Percentiles rank a stretch among this genome's conserved stretches.
These are phyloP conservation scores for Phainopepla nitens DNA, from an alignment of 2,113 vertebrate genomes.

Conservation along the genomic window DNA sequence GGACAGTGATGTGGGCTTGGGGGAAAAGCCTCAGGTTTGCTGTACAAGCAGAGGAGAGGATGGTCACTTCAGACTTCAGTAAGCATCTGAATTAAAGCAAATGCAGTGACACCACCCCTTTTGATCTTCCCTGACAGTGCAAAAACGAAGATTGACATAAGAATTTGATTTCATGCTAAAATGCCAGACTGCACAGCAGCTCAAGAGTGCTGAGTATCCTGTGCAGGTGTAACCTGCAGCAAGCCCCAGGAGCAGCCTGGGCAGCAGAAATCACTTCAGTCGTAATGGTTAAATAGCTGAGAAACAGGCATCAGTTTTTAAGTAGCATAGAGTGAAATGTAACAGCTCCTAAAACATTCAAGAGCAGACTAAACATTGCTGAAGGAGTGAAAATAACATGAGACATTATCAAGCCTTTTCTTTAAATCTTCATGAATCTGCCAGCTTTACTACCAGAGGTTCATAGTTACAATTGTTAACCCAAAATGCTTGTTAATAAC, in stretches of 20 bases:
- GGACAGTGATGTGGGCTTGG: neutral
- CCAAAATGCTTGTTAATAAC: neutral
- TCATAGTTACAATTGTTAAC: neutral
- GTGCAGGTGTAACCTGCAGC: neutral
- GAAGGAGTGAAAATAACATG: neutral
- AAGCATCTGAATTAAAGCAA: conserved; percentile 5
- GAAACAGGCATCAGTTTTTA: neutral
- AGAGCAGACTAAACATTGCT: neutral
- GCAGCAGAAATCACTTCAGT: neutral
- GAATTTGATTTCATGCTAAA: neutral
- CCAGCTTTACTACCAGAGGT: neutral
- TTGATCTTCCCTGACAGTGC: neutral
- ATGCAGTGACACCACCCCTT: neutral
- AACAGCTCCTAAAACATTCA: neutral
- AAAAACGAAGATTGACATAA: neutral
- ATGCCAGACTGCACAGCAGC: neutral
- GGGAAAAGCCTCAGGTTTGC: neutral
- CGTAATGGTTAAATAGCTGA: neutral
- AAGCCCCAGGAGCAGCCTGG: neutral
- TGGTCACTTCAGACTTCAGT: neutral
- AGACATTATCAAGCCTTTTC: neutral
- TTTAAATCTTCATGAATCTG: neutral
- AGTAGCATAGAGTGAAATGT: neutral
- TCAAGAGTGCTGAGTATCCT: neutral
- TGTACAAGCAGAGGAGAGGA: neutral